Base-by-base conservation (phyloP, 2,888 invertebrate genomes). In the Lasioglossum leucozonium region DNA sequence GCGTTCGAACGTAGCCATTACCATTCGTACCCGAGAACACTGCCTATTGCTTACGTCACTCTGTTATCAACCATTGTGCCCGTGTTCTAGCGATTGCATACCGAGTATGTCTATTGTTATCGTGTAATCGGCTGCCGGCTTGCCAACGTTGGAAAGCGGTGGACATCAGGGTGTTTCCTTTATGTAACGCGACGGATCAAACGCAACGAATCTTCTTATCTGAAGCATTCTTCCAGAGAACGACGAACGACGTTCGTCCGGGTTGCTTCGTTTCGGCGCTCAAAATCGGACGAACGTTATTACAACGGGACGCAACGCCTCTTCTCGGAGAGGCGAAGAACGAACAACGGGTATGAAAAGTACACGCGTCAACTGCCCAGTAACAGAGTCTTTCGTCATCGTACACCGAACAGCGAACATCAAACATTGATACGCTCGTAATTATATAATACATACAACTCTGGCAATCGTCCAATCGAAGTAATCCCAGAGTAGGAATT, bases 361-460 rank as follows among this genome's bases (percentile, higher is more conserved):
- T 2, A 18, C 42, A 42, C 42, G 11, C 1, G 51, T 71, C n/a
- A 34, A 51, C 55, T 42, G 10, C 11, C 18, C 18, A 10, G 47
- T 40, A 13, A 42, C 11, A 10, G n/a, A 13, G 42, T 44, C 44
- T 22, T 72, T 72, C 34, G 26, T 26, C 58, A 42, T 44, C 44
- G 42, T 42, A 18, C 47, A 47, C 13, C 47, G 18, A 8, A 18
- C 47, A 22, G 16, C 47, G 51, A 22, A n/a, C 55, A 55, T 55
- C 55, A 22, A n/a, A n/a, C 55, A 10, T 26, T 18, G 34, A n/a
- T 42, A 34, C 72, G 72, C 3, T 65, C 44, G 18, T 55, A 72
- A 79, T 72, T 79, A 58, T 72, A 79, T 72, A 72, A 58, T 72
- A 47, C 47, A 47, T 22, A 37, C 72, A 79, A 79, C 44, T 72